Conservation (phyloP, 2,113 vertebrate species). For the Columba janthina region DNA sequence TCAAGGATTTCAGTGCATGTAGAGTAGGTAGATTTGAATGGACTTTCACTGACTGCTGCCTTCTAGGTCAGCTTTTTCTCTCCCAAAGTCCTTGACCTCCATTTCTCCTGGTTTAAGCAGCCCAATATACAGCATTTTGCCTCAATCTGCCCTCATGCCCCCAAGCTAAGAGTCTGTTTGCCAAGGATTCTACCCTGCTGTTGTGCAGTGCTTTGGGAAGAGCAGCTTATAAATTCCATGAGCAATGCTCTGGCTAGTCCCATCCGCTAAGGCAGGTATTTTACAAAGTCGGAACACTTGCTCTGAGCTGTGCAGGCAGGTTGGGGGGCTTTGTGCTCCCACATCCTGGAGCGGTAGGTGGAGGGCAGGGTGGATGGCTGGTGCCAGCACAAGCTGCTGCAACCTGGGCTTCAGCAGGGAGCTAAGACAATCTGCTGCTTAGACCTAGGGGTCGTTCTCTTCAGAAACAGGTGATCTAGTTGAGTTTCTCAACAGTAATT, state of each 20-base stretch:
- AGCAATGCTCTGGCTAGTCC: not conserved
- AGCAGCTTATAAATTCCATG: not conserved
- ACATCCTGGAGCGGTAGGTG: not conserved
- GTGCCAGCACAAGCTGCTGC: not conserved
- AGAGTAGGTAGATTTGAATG: not conserved
- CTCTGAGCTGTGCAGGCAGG: not conserved
- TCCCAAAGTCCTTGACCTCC: not conserved
- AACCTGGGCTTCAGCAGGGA: not conserved
- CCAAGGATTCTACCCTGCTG: not conserved
- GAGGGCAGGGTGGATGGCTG: not conserved
- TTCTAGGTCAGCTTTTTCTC: not conserved
- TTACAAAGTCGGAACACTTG: not conserved
- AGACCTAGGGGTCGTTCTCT: not conserved
- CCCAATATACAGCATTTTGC: rapidly evolving
- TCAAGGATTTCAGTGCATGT: not conserved
- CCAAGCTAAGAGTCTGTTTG: not conserved
- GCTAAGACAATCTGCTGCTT: not conserved
- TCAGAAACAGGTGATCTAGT: not conserved
- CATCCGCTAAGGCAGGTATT: not conserved
- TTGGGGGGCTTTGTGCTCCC: not conserved
- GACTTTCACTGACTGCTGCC: not conserved
- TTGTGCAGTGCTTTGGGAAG: not conserved
- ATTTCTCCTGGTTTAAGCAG: not conserved
- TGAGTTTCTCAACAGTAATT: not conserved
- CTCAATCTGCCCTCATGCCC: not conserved